phyloP scores from a whole-genome alignment of 1,140 invertebrate genomes.

The Drosophila pseudoananassae region DNA sequence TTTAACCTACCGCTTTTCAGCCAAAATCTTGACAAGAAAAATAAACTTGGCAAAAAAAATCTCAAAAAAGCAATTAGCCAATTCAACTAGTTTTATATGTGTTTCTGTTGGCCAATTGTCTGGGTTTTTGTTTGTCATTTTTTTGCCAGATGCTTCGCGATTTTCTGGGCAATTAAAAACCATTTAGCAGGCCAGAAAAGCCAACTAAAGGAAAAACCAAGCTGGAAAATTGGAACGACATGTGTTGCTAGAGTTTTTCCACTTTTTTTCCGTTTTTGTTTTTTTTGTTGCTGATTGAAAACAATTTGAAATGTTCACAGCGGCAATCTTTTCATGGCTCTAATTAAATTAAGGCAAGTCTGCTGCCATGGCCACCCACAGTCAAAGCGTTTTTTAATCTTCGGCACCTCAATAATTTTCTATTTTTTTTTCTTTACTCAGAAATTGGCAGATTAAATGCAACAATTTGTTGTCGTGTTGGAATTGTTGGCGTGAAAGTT shows the following conservation, averaged over 20 bases:
- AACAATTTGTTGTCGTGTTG: slow-evolving; percentile 53
- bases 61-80: slow-evolving; percentile 49
- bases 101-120: slow-evolving; percentile 38
- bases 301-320: slow-evolving; percentile 55
- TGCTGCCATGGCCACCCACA: slow-evolving; percentile 32
- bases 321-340: slow-evolving; percentile 39
- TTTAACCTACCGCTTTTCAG: neutral
- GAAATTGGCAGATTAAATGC: slow-evolving; percentile 43
- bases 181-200: slow-evolving; percentile 20
- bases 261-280: slow-evolving; percentile 66
- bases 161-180: slow-evolving; percentile 61
- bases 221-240: slow-evolving; percentile 33
- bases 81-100: slow-evolving; percentile 21
- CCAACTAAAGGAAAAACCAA: slow-evolving; percentile 24
- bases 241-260: slow-evolving; percentile 47
- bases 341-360: slow-evolving; percentile 64
- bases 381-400: slow-evolving; percentile 12
- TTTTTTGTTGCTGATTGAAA: slow-evolving; percentile 67
- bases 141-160: slow-evolving; percentile 34
- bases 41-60: slow-evolving; percentile 36
- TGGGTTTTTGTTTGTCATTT: slow-evolving; percentile 17
- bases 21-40: slow-evolving; percentile 12
- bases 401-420: slow-evolving; percentile 1
- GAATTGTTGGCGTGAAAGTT: slow-evolving; percentile 70
- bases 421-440: neutral